Base-by-base conservation (phyloP, 92 coral and sea anemone genomes). In the Bergia puertoricense region DNA sequence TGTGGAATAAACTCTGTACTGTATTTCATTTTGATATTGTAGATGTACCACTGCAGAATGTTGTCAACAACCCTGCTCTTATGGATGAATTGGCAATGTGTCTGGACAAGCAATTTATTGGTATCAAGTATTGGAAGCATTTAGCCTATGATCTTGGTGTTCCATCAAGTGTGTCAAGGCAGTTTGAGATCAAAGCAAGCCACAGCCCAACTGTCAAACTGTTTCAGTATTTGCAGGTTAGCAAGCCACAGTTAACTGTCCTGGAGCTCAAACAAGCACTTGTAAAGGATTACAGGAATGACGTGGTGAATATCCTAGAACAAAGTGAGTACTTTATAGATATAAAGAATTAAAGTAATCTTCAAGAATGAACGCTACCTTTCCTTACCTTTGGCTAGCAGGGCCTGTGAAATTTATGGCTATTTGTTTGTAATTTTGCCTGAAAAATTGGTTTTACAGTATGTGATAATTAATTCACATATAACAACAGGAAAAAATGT, bases 121-220 rank as follows among this genome's bases (percentile, higher is more conserved):
- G 36, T 38, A 39, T 57, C n/a, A 80, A 80, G 37, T 80, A 80
- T 45, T 80, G 85, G 85, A 80, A 42, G 73, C 85, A 81, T 81
- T 81, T 81, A 16, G 85, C 85, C 7, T 38, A 59, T 22, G 16
- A 14, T 15, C 85, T 81, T 13, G 85, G 74, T 81, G 85, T 81
- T 46, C 85, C 85, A 3, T 8, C 73, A 38, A 40, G 42, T 40
- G 74, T 81, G 20, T 81, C 85, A 38, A 40, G 85, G 85, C 85
- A 81, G 48, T 81, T 81, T 62, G 85, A 81, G 74, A 59, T 81
- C 37, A 38, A 41, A 43, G 15, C 85, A 40, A 74, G 18, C 48
- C 75, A 54, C 65, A 81, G 85, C 39, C 85, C 85, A 0, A 57
- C 69, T 68, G n/a, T 80, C n/a, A 18, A 56, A 62, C 84, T 80